Evolutionary conservation across 23 tunicate species (phyloP).

Genomic region (Clavelina lepadiformis): DNA sequence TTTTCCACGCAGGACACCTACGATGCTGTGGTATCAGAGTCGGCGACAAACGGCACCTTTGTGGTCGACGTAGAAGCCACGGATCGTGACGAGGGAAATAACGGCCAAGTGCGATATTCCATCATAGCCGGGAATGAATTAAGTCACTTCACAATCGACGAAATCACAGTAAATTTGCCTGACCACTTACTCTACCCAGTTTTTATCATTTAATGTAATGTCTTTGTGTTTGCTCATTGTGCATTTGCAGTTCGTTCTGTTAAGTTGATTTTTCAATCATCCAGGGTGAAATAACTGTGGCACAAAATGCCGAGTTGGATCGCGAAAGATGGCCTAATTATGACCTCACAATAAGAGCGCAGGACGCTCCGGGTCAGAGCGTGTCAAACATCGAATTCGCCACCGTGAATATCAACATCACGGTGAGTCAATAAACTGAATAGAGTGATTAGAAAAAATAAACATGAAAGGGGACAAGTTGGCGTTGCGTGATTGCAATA

Average conservation of each 20-base stretch:
- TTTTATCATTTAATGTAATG: no score
- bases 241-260: background rate
- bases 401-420: no score
- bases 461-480: no score
- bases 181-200: background rate
- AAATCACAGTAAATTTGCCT: background rate
- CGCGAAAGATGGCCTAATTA: background rate
- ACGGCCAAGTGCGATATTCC: background rate
- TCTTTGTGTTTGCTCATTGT: background rate
- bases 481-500: no score
- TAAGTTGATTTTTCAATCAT: no score
- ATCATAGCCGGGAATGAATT: background rate
- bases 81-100: conserved; percentile 3
- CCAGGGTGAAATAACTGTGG: conserved; percentile 10
- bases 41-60: background rate
- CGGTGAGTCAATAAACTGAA: no score
- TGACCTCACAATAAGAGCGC: background rate
- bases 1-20: no score
- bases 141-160: background rate
- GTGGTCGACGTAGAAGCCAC: conserved; percentile 4
- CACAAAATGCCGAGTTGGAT: conserved; percentile 1
- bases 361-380: conserved; percentile 5
- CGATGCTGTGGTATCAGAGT: background rate
- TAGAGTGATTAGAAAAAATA: no score
- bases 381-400: no score